Percentiles rank a stretch among this genome's conserved stretches.
Evolutionary conservation across 2,113 vertebrate genomes (phyloP).

Genomic region (Pavo muticus): DNA sequence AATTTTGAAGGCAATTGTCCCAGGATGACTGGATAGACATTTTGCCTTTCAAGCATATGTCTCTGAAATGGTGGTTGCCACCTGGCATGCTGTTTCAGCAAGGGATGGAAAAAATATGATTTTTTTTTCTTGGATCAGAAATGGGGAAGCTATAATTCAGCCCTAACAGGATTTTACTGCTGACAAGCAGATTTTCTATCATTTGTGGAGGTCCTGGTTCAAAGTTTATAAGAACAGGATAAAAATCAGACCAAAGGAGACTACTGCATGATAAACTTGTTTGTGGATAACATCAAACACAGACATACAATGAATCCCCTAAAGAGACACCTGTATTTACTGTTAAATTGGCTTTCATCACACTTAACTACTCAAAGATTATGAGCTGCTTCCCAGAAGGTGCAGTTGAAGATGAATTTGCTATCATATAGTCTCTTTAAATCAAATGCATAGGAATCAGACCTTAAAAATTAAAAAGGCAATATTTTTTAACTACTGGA

Average conservation of each 20-base stretch:
- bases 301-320: not conserved
- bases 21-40: not conserved
- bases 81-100: conserved; percentile 27
- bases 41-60: conserved; percentile 40
- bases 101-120: not conserved
- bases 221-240: not conserved
- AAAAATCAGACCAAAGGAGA: not conserved
- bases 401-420: conserved; percentile 10
- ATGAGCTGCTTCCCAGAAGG: conserved; percentile 40
- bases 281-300: not conserved
- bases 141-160: not conserved
- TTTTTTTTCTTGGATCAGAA: not conserved
- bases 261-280: not conserved
- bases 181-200: not conserved
- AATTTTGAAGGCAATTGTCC: conserved; percentile 27
- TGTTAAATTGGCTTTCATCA: not conserved
- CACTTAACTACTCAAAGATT: not conserved
- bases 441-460: not conserved
- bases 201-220: not conserved
- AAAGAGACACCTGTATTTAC: not conserved
- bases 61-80: conserved; percentile 35
- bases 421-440: conserved; percentile 3
- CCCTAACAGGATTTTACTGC: not conserved
- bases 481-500: not conserved
- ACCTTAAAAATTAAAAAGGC: not conserved